These are phyloP conservation scores for Pollachius pollachius DNA, from an alignment of 2,113 vertebrate genomes.

Conservation along the genomic window DNA sequence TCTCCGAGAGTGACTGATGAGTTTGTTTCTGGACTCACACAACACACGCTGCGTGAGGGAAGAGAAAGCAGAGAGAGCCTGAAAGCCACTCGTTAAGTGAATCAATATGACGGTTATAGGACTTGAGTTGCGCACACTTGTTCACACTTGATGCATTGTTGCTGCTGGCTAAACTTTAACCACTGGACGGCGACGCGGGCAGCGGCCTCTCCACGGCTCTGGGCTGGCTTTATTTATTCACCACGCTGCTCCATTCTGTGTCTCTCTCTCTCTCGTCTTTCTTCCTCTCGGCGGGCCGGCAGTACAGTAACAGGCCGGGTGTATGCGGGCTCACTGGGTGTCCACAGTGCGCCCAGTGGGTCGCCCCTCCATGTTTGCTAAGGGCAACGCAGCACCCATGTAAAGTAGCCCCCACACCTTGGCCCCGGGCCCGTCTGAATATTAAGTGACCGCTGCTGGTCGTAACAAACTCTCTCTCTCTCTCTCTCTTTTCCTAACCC, in stretches of 20 bases:
- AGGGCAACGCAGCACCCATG: slow-evolving; percentile 71
- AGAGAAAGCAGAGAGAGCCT: slow-evolving; percentile 1
- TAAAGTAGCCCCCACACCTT: slow-evolving; percentile 71
- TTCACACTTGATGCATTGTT: slow-evolving; percentile 24
- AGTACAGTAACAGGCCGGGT: slow-evolving; percentile 25
- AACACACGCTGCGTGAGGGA: slow-evolving; percentile 5
- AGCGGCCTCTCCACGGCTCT: no score
- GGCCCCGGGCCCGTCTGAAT: slow-evolving; percentile 68
- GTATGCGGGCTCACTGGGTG: slow-evolving; percentile 53
- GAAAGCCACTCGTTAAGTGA: slow-evolving; percentile 26
- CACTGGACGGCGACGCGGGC: no score
- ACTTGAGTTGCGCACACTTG: slow-evolving; percentile 1
- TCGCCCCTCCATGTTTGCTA: slow-evolving; percentile 50
- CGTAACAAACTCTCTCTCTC: background rate
- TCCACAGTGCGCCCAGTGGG: slow-evolving; percentile 56
- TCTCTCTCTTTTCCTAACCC: slow-evolving; percentile 42
- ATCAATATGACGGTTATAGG: slow-evolving; percentile 27
- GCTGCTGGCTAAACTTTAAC: slow-evolving; percentile 57
- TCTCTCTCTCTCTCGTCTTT: background rate
- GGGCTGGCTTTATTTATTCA: no score
- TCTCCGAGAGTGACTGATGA: background rate
- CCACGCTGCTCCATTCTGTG: no score
- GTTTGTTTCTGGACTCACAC: background rate
- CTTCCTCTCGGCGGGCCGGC: slow-evolving; percentile 21
- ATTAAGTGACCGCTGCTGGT: slow-evolving; percentile 63